Percentiles rank a stretch among this genome's conserved stretches.
Evolutionary conservation across 2,797 vertebrate species (phyloP).

Genomic region (Leucoraja ocellata): DNA sequence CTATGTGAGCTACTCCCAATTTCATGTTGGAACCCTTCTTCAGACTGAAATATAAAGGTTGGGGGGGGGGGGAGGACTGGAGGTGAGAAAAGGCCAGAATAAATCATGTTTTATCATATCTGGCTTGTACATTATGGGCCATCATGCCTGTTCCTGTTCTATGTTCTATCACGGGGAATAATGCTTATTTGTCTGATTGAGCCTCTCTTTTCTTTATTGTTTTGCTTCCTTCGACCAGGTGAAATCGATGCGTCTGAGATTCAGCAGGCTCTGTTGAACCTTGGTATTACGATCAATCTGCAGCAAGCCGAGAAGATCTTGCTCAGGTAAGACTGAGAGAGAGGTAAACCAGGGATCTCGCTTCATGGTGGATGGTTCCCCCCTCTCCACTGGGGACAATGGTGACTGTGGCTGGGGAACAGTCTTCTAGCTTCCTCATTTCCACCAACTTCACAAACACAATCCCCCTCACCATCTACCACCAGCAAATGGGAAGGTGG

Average conservation of each 20-base stretch:
- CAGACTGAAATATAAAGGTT: too few species aligned
- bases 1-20: too few species aligned
- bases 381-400: background rate
- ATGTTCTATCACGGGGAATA: too few species aligned
- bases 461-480: too few species aligned
- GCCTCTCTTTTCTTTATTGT: background rate
- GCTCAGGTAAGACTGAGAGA: conserved; percentile 59
- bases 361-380: too few species aligned
- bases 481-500: background rate
- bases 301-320: conserved; percentile 73
- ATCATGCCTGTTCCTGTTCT: too few species aligned
- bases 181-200: background rate
- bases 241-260: conserved; percentile 74
- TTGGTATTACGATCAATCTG: conserved; percentile 65
- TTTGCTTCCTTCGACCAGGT: conserved; percentile 52
- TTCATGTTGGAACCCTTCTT: too few species aligned
- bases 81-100: too few species aligned
- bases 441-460: background rate
- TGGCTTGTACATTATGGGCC: too few species aligned
- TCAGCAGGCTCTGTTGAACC: conserved; percentile 63
- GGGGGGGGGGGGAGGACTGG: too few species aligned
- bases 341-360: background rate
- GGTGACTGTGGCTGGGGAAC: background rate
- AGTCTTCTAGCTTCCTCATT: background rate
- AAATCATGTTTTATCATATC: too few species aligned